phyloP scores from a whole-genome alignment of 2,888 invertebrate species.

The Zygothrica quintamaculata region DNA sequence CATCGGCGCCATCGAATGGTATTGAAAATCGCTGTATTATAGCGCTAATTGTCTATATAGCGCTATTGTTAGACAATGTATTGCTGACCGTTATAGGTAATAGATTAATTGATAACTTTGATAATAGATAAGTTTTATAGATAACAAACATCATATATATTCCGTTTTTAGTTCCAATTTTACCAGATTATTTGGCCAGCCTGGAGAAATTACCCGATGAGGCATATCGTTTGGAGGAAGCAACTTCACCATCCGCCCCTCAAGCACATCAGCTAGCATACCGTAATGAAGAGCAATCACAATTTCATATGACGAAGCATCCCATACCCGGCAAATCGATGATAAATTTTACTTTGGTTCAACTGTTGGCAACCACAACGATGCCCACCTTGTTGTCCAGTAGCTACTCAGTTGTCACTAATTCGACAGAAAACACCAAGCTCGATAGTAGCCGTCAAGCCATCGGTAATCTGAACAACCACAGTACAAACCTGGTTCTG shows the following conservation, averaged over 20 bases:
- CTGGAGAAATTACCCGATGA: constrained; percentile 83
- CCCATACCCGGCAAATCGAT: constrained; percentile 84
- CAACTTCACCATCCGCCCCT: constrained; percentile 16
- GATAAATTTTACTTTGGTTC: constrained; percentile 81
- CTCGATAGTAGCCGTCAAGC: constrained; percentile 45
- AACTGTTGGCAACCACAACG: constrained; percentile 48
- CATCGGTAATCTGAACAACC: constrained; percentile 26
- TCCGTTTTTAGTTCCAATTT: constrained; percentile 89
- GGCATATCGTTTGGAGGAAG: constrained; percentile 26
- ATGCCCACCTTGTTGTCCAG: constrained; percentile 33
- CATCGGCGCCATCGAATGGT: constrained; percentile 50
- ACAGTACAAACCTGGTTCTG: constrained; percentile 83
- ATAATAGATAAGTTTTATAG: constrained; percentile 16
- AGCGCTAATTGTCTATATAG: constrained; percentile 88
- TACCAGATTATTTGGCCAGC: constrained; percentile 90
- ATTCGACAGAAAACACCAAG: constrained; percentile 38
- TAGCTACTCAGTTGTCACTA: constrained; percentile 52
- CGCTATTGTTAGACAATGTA: constrained; percentile 93
- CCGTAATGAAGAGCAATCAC: constrained; percentile 64
- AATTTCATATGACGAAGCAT: constrained; percentile 83
- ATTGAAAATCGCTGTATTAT: constrained; percentile 79
- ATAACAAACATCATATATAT: constrained; percentile 1
- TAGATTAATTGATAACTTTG: constrained; percentile 12
- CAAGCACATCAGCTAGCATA: constrained; percentile 77
- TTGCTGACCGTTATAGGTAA: constrained; percentile 95